Evolutionary conservation across 2,113 vertebrate species (phyloP), one percentile per base, ranked within the genome.

Genomic region (Ammodytes marinus): DNA sequence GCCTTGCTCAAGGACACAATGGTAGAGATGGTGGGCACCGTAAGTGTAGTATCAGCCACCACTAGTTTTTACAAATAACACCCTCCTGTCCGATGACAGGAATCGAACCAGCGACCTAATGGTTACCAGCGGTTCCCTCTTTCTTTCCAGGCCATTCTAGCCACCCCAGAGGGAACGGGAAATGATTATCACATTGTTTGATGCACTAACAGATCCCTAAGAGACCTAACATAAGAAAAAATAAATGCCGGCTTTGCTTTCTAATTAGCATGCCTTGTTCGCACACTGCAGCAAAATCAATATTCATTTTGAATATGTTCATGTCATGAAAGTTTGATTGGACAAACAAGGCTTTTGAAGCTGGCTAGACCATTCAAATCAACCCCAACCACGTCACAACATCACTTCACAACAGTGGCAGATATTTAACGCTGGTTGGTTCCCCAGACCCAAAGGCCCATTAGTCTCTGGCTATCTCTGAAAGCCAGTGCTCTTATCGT

Each of bases 401-500:
- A 45, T 64, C 61, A 74, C 5, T 54, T 49, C 70, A 79, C 68
- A 73, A 61, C 40, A 27, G 27, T 74, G 55, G 19, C 27, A 70
- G 4, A 74, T 54, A n/a, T 72, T 79, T 79, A 81, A 35, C 67
- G 71, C 61, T 11, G 46, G 58, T 71, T 58, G 27, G 57, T 79
- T 78, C 57, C 64, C 60, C 14, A 69, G 40, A 60, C 77, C 55
- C 64, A 57, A 74, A 69, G 49, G 70, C 70, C 77, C 77, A 61
- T 77, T 74, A 72, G n/a, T 75, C 81, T 79, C 45, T 14, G 0
- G 15, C 53, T 9, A 52, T 63, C 61, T 79, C 49, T 83, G 4
- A 52, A 65, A 79, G 17, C 63, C 73, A 80, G 71, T 14, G 19
- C 53, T 68, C 79, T 87, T 52, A 80, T 78, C 52, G 4, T 79